These are phyloP conservation scores for Leistus spinibarbis DNA, from an alignment of 2,888 invertebrate species.

Conservation along the genomic window DNA sequence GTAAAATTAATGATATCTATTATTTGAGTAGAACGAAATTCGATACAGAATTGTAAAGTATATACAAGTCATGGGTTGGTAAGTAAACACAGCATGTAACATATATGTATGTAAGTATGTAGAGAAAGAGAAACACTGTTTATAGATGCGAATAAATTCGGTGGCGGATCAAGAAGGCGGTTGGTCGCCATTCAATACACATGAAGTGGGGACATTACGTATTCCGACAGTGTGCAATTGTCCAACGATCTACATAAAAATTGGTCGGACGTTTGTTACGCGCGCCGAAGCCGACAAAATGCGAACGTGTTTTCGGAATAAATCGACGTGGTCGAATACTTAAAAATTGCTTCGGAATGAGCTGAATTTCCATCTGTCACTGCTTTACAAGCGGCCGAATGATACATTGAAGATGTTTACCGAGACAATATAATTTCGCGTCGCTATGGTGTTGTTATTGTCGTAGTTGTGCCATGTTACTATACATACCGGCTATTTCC, in stretches of 20 bases:
- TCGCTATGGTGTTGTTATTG: neutral
- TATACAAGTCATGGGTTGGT: neutral
- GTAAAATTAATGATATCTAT: constrained; percentile 8
- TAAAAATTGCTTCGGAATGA: constrained; percentile 34
- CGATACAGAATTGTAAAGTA: neutral
- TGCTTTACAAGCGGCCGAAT: constrained; percentile 16
- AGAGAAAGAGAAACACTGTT: constrained; percentile 27
- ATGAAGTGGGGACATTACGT: constrained; percentile 29
- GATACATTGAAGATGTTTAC: constrained; percentile 16
- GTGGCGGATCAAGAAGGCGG: constrained; percentile 20
- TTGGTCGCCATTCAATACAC: constrained; percentile 9
- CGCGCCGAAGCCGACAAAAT: constrained; percentile 35
- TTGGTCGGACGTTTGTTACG: constrained; percentile 33
- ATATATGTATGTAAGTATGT: neutral
- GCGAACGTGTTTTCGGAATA: constrained; percentile 37
- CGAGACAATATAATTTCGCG: constrained; percentile 34
- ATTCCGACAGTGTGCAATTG: constrained; percentile 36
- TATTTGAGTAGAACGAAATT: constrained; percentile 3
- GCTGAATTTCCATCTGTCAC: constrained; percentile 33
- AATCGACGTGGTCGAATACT: constrained; percentile 22
- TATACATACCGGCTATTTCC: neutral
- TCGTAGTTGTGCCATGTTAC: neutral
- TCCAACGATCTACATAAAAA: constrained; percentile 38
- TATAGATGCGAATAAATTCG: constrained; percentile 36
- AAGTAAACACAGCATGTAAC: neutral